Conservation (phyloP, 2,888 invertebrate species). For the Agrochola litura region DNA sequence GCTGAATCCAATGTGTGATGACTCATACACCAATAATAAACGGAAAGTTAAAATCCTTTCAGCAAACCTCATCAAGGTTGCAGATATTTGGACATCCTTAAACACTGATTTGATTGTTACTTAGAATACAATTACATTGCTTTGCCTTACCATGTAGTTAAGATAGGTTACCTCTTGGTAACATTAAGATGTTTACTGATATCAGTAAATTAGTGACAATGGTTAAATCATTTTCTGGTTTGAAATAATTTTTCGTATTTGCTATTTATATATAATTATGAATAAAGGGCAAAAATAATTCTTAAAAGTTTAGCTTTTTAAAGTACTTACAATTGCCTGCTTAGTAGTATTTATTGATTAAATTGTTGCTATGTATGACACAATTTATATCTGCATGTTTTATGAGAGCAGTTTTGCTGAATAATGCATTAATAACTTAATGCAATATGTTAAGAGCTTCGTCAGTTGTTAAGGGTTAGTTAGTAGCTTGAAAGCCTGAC, state of each 20-base stretch:
- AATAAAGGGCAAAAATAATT: neutral
- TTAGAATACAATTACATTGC: neutral
- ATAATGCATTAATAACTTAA: neutral
- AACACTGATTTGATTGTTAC: neutral
- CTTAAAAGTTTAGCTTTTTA: neutral
- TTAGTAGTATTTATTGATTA: neutral
- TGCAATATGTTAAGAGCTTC: neutral
- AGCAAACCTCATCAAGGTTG: constrained; percentile 30
- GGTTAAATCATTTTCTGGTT: neutral
- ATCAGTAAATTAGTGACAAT: constrained; percentile 1
- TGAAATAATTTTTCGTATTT: neutral
- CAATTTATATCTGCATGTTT: neutral
- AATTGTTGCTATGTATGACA: neutral
- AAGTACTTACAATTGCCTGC: neutral
- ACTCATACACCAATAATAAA: constrained; percentile 54
- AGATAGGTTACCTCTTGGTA: neutral
- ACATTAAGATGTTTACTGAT: neutral
- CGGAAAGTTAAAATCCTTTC: constrained; percentile 37
- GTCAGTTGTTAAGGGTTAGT: neutral
- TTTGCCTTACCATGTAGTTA: neutral
- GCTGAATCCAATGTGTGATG: constrained; percentile 50
- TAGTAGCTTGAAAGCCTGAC: neutral
- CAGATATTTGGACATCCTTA: constrained; percentile 5
- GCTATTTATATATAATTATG: neutral
- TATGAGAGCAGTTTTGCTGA: neutral